Evolutionary conservation across 1,140 invertebrate species (phyloP).

Genomic region (Drosophila leontia): DNA sequence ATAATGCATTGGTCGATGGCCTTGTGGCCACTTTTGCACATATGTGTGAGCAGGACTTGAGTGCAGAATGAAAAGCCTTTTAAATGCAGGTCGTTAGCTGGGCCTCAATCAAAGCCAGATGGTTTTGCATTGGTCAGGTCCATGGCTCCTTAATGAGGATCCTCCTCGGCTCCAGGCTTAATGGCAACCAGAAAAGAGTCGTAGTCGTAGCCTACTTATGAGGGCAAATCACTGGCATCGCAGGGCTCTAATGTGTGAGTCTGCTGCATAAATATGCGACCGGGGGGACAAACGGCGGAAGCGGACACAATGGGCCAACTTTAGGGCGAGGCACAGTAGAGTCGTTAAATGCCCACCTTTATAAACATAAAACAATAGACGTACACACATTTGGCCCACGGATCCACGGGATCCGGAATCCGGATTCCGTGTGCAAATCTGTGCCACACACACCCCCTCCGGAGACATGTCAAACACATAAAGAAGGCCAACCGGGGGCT

Average conservation of each 20-base stretch:
- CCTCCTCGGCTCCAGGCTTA: slow-evolving; percentile 1
- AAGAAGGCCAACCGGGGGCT: slow-evolving; percentile 53
- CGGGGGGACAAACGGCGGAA: slow-evolving; percentile 44
- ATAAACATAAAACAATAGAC: slow-evolving; percentile 63
- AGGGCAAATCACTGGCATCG: slow-evolving; percentile 36
- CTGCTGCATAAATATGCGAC: slow-evolving; percentile 26
- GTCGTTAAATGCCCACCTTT: slow-evolving; percentile 65
- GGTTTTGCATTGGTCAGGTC: slow-evolving; percentile 31
- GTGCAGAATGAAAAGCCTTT: slow-evolving; percentile 26
- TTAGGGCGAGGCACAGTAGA: slow-evolving; percentile 51
- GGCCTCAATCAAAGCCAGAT: slow-evolving; percentile 37
- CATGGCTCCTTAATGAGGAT: slow-evolving; percentile 30
- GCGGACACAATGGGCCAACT: slow-evolving; percentile 60
- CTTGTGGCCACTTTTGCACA: slow-evolving; percentile 32
- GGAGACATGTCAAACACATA: slow-evolving; percentile 62
- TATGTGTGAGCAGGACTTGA: slow-evolving; percentile 1
- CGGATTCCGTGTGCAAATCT: slow-evolving; percentile 29
- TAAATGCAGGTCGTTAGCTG: slow-evolving; percentile 47
- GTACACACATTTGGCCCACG: slow-evolving; percentile 45
- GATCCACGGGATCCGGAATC: slow-evolving; percentile 6
- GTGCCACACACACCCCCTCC: slow-evolving; percentile 19
- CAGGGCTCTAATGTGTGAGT: slow-evolving; percentile 34
- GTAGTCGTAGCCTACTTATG: slow-evolving; percentile 55
- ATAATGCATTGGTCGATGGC: slow-evolving; percentile 47
- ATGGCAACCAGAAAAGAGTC: slow-evolving; percentile 4